Conservation (phyloP, 35 echinoderm and acorn worm genomes). For the Eucidaris tribuloides region DNA sequence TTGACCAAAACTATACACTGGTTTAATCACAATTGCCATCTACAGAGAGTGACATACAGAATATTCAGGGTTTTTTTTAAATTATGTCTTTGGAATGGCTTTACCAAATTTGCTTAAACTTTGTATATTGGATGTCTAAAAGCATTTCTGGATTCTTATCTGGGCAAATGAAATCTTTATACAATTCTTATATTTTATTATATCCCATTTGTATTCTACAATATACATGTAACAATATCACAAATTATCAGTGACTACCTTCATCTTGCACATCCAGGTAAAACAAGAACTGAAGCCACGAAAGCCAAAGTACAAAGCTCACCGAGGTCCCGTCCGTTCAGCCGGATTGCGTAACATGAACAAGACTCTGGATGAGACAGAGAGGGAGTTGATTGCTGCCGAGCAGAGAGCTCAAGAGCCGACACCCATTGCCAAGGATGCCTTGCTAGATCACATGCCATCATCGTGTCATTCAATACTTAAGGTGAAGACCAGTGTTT, state of each 20-base stretch:
- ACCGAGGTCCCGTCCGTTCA: slow-evolving; percentile 84
- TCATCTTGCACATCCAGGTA: slow-evolving; percentile 21
- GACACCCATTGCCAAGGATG: slow-evolving; percentile 18
- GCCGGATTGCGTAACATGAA: slow-evolving; percentile 73
- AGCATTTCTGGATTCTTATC: too few species aligned
- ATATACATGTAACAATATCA: not conserved
- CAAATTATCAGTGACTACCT: not conserved
- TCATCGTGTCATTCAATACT: slow-evolving; percentile 99
- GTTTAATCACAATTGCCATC: too few species aligned
- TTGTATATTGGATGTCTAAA: too few species aligned
- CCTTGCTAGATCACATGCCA: slow-evolving; percentile 83
- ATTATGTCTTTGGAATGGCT: too few species aligned
- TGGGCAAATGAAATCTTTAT: too few species aligned
- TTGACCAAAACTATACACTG: too few species aligned
- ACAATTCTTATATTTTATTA: too few species aligned
- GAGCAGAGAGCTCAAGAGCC: slow-evolving; percentile 37
- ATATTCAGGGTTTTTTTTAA: too few species aligned
- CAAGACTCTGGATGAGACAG: slow-evolving; percentile 91
- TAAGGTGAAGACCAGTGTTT: slow-evolving; percentile 80
- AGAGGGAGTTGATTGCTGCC: slow-evolving; percentile 58
- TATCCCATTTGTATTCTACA: too few species aligned
- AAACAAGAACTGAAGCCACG: slow-evolving; percentile 43
- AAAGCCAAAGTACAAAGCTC: slow-evolving; percentile 80
- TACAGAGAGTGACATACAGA: too few species aligned
- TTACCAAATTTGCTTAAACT: too few species aligned